These are phyloP conservation scores for Thelaira solivaga DNA, from an alignment of 2,888 invertebrate species.

Conservation along the genomic window DNA sequence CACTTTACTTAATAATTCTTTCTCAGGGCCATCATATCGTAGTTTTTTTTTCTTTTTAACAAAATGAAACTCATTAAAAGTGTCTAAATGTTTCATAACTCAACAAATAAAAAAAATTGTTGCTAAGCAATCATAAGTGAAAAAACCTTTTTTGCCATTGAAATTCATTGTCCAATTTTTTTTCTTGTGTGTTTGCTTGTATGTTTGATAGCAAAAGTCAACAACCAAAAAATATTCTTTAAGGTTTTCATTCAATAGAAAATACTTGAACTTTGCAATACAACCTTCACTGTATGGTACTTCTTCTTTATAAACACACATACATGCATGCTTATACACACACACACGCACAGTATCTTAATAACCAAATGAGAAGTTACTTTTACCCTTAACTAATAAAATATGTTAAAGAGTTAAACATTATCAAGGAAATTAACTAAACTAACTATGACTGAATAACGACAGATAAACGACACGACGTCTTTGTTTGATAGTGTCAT, in stretches of 20 bases:
- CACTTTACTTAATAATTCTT: too few relatives aligned
- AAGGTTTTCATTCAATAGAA: constrained; percentile 30
- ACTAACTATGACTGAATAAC: constrained; percentile 20
- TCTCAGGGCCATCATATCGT: too few relatives aligned
- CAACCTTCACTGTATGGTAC: constrained; percentile 23
- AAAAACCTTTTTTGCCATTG: too few relatives aligned
- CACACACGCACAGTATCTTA: too few relatives aligned
- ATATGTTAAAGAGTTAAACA: constrained; percentile 23
- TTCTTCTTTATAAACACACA: too few relatives aligned
- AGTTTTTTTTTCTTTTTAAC: too few relatives aligned
- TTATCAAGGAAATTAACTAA: constrained; percentile 37
- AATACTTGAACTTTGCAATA: constrained; percentile 39
- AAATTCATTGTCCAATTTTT: not conserved
- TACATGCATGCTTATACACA: too few relatives aligned
- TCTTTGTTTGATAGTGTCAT: too few relatives aligned
- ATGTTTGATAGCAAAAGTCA: not conserved
- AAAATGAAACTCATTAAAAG: too few relatives aligned
- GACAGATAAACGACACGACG: not conserved
- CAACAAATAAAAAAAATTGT: too few relatives aligned
- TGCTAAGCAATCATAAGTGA: not conserved
- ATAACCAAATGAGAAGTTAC: constrained; percentile 9
- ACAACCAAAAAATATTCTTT: not conserved
- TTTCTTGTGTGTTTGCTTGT: too few relatives aligned
- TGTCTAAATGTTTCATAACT: not conserved
- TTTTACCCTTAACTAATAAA: constrained; percentile 21